Evolutionary conservation across 2,888 invertebrate genomes (phyloP), one percentile per base, ranked within the genome.

Genomic region (Metellina segmentata): DNA sequence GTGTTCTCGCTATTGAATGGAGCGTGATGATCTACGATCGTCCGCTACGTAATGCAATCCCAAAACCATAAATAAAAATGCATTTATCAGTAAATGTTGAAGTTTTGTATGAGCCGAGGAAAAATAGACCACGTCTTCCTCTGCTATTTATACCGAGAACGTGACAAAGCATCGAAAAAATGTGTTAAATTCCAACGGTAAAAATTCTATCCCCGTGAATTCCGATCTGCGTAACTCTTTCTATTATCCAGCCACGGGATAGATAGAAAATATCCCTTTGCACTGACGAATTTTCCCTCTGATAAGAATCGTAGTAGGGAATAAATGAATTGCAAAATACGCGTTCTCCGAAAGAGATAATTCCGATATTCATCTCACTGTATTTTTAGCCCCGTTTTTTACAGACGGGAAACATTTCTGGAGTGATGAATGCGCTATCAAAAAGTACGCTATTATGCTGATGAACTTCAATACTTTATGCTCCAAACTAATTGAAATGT

Each of bases 111-210:
- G 83, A 75, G 34, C 74, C 53, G 53, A 85, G 74, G 83, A 85
- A 72, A 85, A 85, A 85, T 85, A 85, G 83, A 74, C 74, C 83
- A 34, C 53, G 83, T 85, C 83, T 74, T 13, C 52, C 72, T 52
- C 75, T 48, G 52, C 83, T 85, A 81, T 88, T 88, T 88, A 81
- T 81, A 81, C 75, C 74, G 34, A 19, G 81, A 81, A 81, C 88
- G 88, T 88, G 88, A 88, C 88, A 81, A 88, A 88, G 88, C 88
- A 88, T 88, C 81, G 51, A 81, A 72, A 74, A 81, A 88, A 75
- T 81, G 81, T 53, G 88, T 81, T 81, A 81, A 88, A 88, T 88
- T 81, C 81, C 52, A 49, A 19, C 88, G 81, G 74, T 81, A 81
- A 81, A 87, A 87, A 79, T 53, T 79, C 71, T 87, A 79, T 71